A percentile compares a stretch with the other conserved stretches of the same genome.
Evolutionary conservation across 1,140 invertebrate species (phyloP).

Genomic region (Leptinotarsa defecta): DNA sequence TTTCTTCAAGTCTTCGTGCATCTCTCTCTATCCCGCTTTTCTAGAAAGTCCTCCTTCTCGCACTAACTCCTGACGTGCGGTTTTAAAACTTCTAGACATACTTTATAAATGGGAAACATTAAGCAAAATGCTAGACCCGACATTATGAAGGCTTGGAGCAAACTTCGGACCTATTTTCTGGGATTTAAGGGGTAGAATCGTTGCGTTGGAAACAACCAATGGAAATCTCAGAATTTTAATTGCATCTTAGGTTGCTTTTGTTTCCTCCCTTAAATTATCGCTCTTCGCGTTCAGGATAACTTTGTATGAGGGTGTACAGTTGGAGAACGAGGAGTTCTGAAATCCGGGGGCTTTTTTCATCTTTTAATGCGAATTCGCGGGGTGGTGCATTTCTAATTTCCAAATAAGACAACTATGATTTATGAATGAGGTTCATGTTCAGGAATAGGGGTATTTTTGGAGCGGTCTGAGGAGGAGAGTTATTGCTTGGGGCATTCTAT

Average conservation of each 20-base stretch:
- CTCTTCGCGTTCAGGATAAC: slow-evolving; percentile 26
- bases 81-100: slow-evolving; percentile 39
- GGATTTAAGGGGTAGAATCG: slow-evolving; percentile 38
- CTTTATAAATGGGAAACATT: slow-evolving; percentile 50
- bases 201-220: slow-evolving; percentile 43
- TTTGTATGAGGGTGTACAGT: slow-evolving; percentile 26
- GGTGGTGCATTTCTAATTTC: background rate
- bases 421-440: slow-evolving; percentile 3
- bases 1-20: slow-evolving; percentile 28
- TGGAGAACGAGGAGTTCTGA: slow-evolving; percentile 1
- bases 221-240: slow-evolving; percentile 55
- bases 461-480: background rate
- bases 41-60: slow-evolving; percentile 13
- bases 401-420: background rate
- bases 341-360: slow-evolving; percentile 9
- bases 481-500: background rate
- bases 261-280: slow-evolving; percentile 45
- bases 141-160: slow-evolving; percentile 28
- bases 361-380: background rate
- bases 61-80: slow-evolving; percentile 21
- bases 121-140: slow-evolving; percentile 46
- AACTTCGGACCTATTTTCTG: slow-evolving; percentile 44
- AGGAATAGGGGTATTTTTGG: background rate
- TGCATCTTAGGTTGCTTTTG: slow-evolving; percentile 55
- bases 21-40: slow-evolving; percentile 11